These are phyloP conservation scores for Esox niger DNA, from an alignment of 2,113 vertebrate species.

Conservation along the genomic window DNA sequence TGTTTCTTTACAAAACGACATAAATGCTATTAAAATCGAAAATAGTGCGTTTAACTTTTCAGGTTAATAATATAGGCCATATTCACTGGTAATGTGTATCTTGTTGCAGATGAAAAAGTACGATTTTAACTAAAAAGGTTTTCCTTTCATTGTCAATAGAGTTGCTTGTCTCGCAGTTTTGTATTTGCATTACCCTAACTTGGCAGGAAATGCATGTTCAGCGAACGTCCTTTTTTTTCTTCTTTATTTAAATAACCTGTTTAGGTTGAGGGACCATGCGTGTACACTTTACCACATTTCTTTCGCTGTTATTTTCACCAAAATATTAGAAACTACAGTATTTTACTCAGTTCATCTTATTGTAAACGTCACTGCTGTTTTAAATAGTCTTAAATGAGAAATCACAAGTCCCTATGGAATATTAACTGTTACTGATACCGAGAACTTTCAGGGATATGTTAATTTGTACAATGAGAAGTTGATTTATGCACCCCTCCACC, in stretches of 20 bases:
- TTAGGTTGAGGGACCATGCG: constrained; percentile 58
- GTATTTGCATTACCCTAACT: constrained; percentile 32
- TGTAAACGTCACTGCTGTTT: no score
- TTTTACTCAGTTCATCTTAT: no score
- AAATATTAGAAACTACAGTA: background rate
- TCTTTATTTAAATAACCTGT: constrained; percentile 53
- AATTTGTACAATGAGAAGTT: background rate
- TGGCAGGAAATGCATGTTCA: constrained; percentile 61
- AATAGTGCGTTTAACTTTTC: no score
- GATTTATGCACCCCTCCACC: background rate
- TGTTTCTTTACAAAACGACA: no score
- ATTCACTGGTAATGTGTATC: no score
- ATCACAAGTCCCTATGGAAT: no score
- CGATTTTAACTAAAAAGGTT: background rate
- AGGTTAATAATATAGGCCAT: no score
- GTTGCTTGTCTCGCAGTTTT: constrained; percentile 19
- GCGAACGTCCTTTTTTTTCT: constrained; percentile 36
- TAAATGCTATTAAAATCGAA: no score
- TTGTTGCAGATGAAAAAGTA: no score
- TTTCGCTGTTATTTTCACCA: background rate
- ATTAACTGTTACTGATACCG: background rate
- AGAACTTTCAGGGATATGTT: background rate
- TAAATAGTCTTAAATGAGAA: background rate
- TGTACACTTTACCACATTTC: constrained; percentile 25
- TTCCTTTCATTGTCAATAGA: background rate